These are phyloP conservation scores for Diadophis punctatus DNA, from an alignment of 2,113 vertebrate species.

Conservation along the genomic window DNA sequence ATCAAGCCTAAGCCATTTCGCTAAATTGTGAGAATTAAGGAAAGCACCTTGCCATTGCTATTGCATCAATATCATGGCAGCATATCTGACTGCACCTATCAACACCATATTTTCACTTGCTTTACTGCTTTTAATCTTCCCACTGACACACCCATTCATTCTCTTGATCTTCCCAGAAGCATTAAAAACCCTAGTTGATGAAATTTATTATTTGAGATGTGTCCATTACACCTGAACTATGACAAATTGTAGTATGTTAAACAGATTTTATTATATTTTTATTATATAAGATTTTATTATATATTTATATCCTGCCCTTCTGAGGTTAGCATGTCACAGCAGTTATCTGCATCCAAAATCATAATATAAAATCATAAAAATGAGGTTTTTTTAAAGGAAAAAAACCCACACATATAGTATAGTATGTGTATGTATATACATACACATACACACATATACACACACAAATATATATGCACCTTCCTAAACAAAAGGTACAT, in stretches of 20 bases:
- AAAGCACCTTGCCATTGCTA: not conserved
- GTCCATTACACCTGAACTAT: not conserved
- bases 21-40: not conserved
- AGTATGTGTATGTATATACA: too few species aligned
- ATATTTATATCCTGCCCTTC: not conserved
- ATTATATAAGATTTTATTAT: not conserved
- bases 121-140: not conserved
- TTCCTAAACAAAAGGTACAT: not conserved
- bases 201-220: not conserved
- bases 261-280: not conserved
- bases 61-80: not conserved
- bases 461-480: not conserved
- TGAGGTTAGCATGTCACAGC: not conserved
- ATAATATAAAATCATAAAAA: not conserved
- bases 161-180: not conserved
- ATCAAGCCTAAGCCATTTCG: not conserved
- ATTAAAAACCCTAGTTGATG: not conserved
- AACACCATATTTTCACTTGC: not conserved
- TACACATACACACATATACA: too few species aligned
- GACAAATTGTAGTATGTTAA: not conserved
- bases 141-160: not conserved
- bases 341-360: not conserved
- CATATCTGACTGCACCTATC: not conserved
- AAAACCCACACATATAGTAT: not conserved
- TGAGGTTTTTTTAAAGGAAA: not conserved